Base-by-base conservation (phyloP, 2,888 invertebrate genomes). In the Gastrophysa polygoni region DNA sequence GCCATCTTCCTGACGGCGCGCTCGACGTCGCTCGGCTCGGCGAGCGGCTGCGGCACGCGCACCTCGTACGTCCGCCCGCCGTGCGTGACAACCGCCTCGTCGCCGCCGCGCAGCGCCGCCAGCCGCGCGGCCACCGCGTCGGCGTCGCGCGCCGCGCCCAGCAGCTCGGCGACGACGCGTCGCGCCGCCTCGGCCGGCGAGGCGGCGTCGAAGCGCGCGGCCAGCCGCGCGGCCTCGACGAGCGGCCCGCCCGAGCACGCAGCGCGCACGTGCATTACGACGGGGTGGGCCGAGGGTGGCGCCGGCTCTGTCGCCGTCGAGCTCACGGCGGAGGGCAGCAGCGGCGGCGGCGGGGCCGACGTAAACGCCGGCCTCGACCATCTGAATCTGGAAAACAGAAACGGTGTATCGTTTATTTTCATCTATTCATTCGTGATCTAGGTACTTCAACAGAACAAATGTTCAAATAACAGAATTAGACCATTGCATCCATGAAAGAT, bases 41-140 rank as follows among this genome's bases (percentile, higher is more conserved):
- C 83, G 52, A 85, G 59, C n/a, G n/a, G n/a, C 48, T 74, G 78
- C 14, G 87, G 87, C 61, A 88, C 81, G 78, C 87, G 87, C 2
- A 87, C 85, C 18, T 85, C 81, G 68, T 85, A 86, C 51, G 81
- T 85, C 69, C 83, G 85, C 5, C 80, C 80, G 14, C 72, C 76
- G 38, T 80, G 77, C 17, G 77, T 74, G 11, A 82, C 77, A 3
- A 76, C 79, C 65, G 79, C 75, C 68, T 82, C 81, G 48, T 82
- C 81, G 0, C 81, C 38, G 79, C 14, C 77, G 65, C 24, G 80
- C 59, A 16, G 74, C 71, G 55, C 57, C 2, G 56, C 63, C 29
- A 59, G 32, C 58, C 80, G 69, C 2, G 79, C 77, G 59, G 81
- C 61, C 38, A 81, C 73, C 2, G 75, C 77, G 60, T 81, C 81